phyloP scores from a whole-genome alignment of 2,797 vertebrate species.

The Choloepus didactylus region DNA sequence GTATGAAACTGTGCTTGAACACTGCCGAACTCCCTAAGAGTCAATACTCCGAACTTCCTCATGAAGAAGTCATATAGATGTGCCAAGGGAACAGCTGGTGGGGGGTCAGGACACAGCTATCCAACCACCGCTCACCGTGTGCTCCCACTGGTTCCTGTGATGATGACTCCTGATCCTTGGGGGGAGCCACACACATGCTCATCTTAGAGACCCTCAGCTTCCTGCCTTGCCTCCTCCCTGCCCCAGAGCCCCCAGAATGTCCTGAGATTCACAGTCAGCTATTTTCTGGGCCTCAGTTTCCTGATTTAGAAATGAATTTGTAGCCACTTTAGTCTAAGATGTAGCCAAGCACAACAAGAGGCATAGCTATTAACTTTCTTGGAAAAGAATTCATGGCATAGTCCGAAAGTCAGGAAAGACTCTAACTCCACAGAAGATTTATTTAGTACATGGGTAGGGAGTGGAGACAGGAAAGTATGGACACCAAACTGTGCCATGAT shows the following conservation, averaged over 20 bases:
- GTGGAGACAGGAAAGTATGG: background rate
- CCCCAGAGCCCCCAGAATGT: too few relatives aligned
- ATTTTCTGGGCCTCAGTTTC: background rate
- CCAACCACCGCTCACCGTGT: background rate
- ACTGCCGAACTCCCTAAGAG: background rate
- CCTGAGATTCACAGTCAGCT: background rate
- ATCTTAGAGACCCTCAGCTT: rapidly evolving
- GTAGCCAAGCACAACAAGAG: background rate
- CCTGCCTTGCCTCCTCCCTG: too few relatives aligned
- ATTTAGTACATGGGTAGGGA: background rate
- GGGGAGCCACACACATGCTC: rapidly evolving
- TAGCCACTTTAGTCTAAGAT: background rate
- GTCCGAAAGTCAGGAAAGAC: background rate
- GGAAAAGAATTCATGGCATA: background rate
- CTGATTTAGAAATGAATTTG: background rate
- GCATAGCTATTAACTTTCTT: background rate
- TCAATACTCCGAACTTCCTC: background rate
- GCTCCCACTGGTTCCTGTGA: background rate
- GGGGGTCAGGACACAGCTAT: background rate
- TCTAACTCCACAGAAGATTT: background rate
- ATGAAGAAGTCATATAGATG: background rate
- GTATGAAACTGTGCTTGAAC: conserved; percentile 12
- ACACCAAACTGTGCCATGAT: background rate
- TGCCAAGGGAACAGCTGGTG: background rate
- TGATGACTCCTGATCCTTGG: rapidly evolving